These are phyloP conservation scores for Meloidogyne hapla DNA, from an alignment of 1,140 invertebrate species.

Conservation along the genomic window DNA sequence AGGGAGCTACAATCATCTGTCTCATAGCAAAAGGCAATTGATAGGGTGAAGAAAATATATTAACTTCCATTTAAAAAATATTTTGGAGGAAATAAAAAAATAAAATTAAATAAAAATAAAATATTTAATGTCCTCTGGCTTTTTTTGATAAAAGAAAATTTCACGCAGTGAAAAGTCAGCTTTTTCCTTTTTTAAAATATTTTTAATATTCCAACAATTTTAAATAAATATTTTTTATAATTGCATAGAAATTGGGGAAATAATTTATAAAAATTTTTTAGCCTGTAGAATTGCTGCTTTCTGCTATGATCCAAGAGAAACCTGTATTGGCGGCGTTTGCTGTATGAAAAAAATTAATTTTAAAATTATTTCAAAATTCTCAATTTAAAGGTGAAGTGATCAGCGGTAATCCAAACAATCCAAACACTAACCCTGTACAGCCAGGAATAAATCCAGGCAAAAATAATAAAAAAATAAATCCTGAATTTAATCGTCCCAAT, in stretches of 20 bases:
- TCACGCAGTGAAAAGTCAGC: too few species aligned
- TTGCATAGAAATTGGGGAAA: too few species aligned
- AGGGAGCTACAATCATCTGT: neutral
- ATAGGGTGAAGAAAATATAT: neutral
- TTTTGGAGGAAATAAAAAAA: too few species aligned
- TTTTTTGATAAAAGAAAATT: too few species aligned
- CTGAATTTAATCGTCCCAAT: too few species aligned
- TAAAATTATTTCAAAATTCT: neutral
- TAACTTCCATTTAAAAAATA: neutral
- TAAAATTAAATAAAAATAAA: too few species aligned
- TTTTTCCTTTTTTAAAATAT: too few species aligned
- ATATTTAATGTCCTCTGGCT: too few species aligned
- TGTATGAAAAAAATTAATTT: neutral
- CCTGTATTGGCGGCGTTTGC: neutral
- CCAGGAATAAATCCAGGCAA: neutral
- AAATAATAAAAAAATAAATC: too few species aligned
- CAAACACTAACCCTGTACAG: neutral
- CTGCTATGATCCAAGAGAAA: neutral
- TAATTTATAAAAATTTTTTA: neutral
- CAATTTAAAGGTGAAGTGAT: neutral
- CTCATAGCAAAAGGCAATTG: neutral
- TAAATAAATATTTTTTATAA: neutral
- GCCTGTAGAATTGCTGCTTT: neutral
- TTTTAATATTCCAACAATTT: neutral
- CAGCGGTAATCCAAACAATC: neutral